Percentiles rank a stretch among this genome's conserved stretches.
Evolutionary conservation across 2,888 invertebrate species (phyloP).

Genomic region (Cynaeus angustus): DNA sequence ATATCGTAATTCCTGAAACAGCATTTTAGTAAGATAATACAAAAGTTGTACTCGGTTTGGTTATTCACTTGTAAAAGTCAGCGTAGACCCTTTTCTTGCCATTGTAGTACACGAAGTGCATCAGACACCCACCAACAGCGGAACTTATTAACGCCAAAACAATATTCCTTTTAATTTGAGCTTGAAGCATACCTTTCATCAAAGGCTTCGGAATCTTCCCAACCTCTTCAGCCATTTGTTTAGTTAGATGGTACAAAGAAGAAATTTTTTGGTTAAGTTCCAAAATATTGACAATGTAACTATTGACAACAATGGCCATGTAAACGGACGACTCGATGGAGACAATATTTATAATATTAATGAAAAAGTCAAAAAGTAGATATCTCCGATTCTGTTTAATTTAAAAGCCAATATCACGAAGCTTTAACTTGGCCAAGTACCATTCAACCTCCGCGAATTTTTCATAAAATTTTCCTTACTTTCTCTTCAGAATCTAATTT

Average conservation of each 20-base stretch:
- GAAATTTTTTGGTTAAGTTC: no score
- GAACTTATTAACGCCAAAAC: slow-evolving; percentile 28
- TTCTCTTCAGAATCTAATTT: background rate
- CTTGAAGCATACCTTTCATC: slow-evolving; percentile 48
- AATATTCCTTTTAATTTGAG: slow-evolving; percentile 50
- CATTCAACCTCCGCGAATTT: background rate
- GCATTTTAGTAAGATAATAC: no score
- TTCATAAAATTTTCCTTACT: background rate
- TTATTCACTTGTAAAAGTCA: slow-evolving; percentile 78
- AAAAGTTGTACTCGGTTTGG: no score
- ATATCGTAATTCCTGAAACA: slow-evolving; percentile 48
- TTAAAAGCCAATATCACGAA: background rate
- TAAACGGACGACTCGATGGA: no score
- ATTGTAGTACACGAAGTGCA: slow-evolving; percentile 50
- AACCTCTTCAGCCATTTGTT: slow-evolving; percentile 25
- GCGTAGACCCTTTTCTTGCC: slow-evolving; percentile 47
- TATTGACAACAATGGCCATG: no score
- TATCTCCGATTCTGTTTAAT: no score
- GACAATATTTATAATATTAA: no score
- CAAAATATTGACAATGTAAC: no score
- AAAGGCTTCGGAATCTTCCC: slow-evolving; percentile 48
- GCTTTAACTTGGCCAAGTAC: background rate
- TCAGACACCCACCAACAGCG: slow-evolving; percentile 27
- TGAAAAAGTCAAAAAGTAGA: no score
- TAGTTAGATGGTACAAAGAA: no score